Conservation (phyloP, 2,797 vertebrate genomes). For the Monodelphis domestica region DNA sequence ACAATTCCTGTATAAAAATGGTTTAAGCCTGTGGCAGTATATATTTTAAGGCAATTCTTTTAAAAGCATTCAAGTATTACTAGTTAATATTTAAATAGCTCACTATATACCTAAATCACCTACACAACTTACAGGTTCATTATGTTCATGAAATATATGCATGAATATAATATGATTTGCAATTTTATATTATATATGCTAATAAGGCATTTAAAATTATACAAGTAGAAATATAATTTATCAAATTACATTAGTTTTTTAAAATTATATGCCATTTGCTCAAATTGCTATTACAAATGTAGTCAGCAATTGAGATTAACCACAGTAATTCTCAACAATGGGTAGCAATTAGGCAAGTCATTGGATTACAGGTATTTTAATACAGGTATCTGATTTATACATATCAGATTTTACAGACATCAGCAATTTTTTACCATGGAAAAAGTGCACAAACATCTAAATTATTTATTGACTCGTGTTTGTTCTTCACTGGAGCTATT, state of each 20-base stretch:
- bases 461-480: neutral
- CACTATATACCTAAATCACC: neutral
- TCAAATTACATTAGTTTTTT: slow-evolving; percentile 13
- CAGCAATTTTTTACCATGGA: slow-evolving; percentile 18
- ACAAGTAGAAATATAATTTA: neutral
- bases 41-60: neutral
- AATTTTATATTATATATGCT: slow-evolving; percentile 46
- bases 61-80: slow-evolving; percentile 32
- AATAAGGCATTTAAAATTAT: slow-evolving; percentile 25
- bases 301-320: slow-evolving; percentile 35
- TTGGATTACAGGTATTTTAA: slow-evolving; percentile 12
- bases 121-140: neutral
- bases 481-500: neutral
- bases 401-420: slow-evolving; percentile 16
- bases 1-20: neutral
- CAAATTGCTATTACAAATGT: slow-evolving; percentile 2
- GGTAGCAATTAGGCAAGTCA: neutral
- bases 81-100: neutral
- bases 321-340: neutral
- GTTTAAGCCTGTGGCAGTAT: neutral
- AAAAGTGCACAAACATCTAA: neutral
- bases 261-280: slow-evolving; percentile 14
- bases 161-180: slow-evolving; percentile 5
- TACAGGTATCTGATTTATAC: slow-evolving; percentile 44
- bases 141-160: neutral